phyloP scores from a whole-genome alignment of 2,888 invertebrate species.

The Tenthredo livida region DNA sequence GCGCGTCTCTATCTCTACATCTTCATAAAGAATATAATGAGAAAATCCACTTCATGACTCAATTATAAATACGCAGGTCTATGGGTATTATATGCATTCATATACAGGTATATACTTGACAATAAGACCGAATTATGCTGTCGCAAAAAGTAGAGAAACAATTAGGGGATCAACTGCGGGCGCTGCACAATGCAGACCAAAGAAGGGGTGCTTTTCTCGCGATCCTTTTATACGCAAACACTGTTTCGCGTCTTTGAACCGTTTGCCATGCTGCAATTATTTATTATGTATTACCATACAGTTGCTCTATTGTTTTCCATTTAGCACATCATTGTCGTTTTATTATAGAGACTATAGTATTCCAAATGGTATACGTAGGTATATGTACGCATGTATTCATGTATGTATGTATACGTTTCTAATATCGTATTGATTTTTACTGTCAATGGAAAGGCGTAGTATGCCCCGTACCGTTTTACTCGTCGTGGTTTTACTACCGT shows the following conservation, averaged over 20 bases:
- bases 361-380: too few species aligned
- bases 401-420: background rate
- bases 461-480: slow-evolving; percentile 23
- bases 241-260: background rate
- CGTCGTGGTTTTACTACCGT: slow-evolving; percentile 7
- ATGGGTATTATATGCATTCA: background rate
- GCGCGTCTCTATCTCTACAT: background rate
- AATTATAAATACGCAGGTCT: background rate
- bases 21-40: too few species aligned
- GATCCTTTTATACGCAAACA: background rate
- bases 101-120: background rate
- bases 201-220: background rate
- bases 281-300: background rate
- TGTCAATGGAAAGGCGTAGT: slow-evolving; percentile 32
- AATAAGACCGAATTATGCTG: background rate
- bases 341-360: background rate
- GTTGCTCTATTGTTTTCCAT: background rate
- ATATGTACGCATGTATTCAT: background rate
- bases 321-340: background rate
- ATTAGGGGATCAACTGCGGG: background rate
- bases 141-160: background rate
- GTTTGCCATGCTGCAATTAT: background rate
- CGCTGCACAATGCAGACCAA: background rate
- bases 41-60: background rate
- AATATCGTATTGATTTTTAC: slow-evolving; percentile 70